Evolutionary conservation across 2,888 invertebrate genomes (phyloP).

Genomic region (Cephus sareptanus): DNA sequence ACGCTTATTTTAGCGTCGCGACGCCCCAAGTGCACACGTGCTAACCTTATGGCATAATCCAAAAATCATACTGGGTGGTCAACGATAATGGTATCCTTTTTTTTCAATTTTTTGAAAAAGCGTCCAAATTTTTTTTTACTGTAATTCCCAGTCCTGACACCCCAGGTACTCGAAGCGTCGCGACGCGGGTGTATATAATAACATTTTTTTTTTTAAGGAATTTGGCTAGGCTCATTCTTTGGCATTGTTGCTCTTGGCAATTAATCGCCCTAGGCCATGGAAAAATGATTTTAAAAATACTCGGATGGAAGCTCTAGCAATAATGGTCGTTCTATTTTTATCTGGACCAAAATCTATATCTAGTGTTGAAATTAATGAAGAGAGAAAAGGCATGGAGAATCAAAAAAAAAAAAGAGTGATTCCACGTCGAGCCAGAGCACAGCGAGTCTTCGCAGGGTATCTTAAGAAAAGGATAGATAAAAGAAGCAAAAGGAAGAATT

Average conservation of each 20-base stretch:
- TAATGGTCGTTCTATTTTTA: neutral
- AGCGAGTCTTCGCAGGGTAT: neutral
- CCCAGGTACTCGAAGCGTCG: neutral
- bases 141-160: neutral
- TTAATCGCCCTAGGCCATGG: neutral
- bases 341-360: neutral
- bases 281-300: slow-evolving; percentile 1
- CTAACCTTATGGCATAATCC: neutral
- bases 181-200: neutral
- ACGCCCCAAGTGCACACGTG: neutral
- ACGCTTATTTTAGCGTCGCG: neutral
- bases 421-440: neutral
- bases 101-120: neutral
- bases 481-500: neutral
- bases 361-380: neutral
- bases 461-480: neutral
- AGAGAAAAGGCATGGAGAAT: neutral
- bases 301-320: neutral
- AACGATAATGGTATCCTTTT: neutral
- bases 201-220: neutral
- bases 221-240: neutral
- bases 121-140: neutral
- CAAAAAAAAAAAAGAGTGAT: neutral
- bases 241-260: slow-evolving; percentile 7
- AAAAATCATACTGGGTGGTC: neutral